Evolutionary conservation across 2,888 invertebrate genomes (phyloP), one percentile per base, ranked within the genome.

Genomic region (Agrochola macilenta): DNA sequence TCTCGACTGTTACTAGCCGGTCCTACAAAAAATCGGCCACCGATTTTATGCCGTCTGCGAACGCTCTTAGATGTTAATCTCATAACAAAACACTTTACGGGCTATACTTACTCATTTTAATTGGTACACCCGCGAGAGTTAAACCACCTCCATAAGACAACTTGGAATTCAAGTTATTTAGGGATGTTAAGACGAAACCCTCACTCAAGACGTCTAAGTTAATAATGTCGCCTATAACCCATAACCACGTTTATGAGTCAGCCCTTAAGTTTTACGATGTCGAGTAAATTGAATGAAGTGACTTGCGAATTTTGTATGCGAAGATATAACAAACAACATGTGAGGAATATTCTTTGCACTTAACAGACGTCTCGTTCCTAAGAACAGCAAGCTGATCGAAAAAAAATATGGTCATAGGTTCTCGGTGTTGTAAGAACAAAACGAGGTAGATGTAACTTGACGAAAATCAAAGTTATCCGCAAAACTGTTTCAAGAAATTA

Each of bases 221-320:
- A 89, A 92, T 93, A 92, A 90, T 88, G 89, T 87, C 87, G 88
- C 90, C 90, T 84, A 89, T 89, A 88, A 88, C 86, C 90, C 90
- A 92, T 93, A 91, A 92, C 90, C 81, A 84, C 87, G 90, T 91
- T 92, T 92, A 92, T 89, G 90, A 87, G 88, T 78, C 88, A 80
- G 81, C 85, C 92, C 89, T 92, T 91, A 91, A 90, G 88, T 90
- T 93, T 93, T 91, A 93, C 91, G 91, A 89, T 85, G 72, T 82
- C 79, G 74, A 82, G 82, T 87, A 85, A 89, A 86, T 85, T 85
- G 83, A 85, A 82, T 81, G 77, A 79, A 77, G 76, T 80, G 79
- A 82, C 82, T 78, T 79, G 71, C 66, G 77, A 78, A 84, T 84
- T 83, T 79, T 69, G 66, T 79, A 65, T 68, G 39, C 49, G 26